Evolutionary conservation across 2,113 vertebrate genomes (phyloP).

Genomic region (Dasyprocta punctata): DNA sequence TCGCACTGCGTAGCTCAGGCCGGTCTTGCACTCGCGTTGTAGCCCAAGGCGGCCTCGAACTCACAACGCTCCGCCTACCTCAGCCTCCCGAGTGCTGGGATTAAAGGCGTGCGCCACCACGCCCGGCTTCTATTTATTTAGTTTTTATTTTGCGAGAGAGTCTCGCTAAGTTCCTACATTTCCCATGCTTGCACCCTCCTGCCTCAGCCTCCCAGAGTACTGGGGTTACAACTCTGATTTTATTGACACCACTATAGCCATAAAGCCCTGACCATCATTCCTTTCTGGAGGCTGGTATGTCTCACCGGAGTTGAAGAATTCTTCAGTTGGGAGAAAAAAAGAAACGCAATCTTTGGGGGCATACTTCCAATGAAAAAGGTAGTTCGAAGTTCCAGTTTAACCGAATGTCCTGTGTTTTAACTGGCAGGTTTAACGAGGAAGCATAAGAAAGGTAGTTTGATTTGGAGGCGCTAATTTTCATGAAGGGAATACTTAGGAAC

Average conservation of each 20-base stretch:
- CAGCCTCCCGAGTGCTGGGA: too few relatives aligned
- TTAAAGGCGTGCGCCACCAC: too few relatives aligned
- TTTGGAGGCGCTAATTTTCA: not conserved
- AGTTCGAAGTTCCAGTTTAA: not conserved
- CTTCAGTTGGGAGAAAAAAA: not conserved
- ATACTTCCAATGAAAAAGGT: not conserved
- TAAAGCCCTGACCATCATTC: not conserved
- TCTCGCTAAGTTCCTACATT: not conserved
- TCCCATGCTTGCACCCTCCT: not conserved
- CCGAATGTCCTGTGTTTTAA: not conserved
- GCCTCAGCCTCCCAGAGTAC: not conserved
- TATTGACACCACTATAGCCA: rapidly evolving
- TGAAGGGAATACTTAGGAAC: not conserved
- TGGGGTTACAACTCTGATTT: not conserved
- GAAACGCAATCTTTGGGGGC: not conserved
- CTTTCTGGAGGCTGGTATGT: not conserved
- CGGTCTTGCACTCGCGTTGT: too few relatives aligned
- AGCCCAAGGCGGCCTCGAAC: too few relatives aligned
- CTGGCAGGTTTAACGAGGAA: not conserved
- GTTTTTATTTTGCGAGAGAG: not conserved
- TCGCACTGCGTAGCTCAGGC: too few relatives aligned
- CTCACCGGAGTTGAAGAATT: not conserved
- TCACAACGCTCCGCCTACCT: too few relatives aligned
- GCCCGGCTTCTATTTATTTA: too few relatives aligned
- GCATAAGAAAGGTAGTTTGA: not conserved